Evolutionary conservation across 1,140 invertebrate species (phyloP), one percentile per base, ranked within the genome.

Genomic region (Zaprionus kolodkinae): DNA sequence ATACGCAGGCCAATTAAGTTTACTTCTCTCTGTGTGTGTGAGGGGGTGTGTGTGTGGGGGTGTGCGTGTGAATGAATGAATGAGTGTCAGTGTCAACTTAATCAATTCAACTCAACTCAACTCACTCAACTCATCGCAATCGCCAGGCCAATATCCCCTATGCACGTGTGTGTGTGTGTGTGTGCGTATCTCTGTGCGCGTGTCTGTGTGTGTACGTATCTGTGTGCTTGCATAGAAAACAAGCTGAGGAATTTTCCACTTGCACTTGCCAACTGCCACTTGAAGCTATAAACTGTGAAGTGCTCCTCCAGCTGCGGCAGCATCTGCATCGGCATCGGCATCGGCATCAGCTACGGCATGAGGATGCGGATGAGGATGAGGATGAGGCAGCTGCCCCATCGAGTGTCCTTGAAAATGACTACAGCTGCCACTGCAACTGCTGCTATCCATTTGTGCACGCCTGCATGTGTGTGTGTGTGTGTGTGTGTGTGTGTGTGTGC

Each of bases 241-340:
- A 89, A 85, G 81, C 80, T 88, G 68, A 66, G 83, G 76, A 88
- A 88, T 88, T 85, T 78, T 90, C 86, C 86, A 90, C 86, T 89
- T 85, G 81, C 86, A 90, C 81, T 89, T 90, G 74, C 85, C 84
- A 84, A 89, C 85, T 79, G 77, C 74, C 84, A 89, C 85, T 89
- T 76, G 70, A 79, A 81, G 78, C 85, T 89, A 81, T 90, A 90
- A 90, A 89, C 86, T 89, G 78, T 89, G 78, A 82, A 89, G 85
- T 76, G 86, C 86, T 56, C 81, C 90, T 89, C 75, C 71, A 72
- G 72, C 75, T 81, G 83, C 76, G 48, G 66, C 76, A 72, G 59
- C 85, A 70, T 45, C 50, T 60, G 48, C 66, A 72, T 27, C 64
- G 43, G 48, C 66, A 72, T 27, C 64, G 43, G 66, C 48, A 2